These are phyloP conservation scores for Amitus sp. DNA, from an alignment of 2,888 invertebrate species.

Conservation along the genomic window DNA sequence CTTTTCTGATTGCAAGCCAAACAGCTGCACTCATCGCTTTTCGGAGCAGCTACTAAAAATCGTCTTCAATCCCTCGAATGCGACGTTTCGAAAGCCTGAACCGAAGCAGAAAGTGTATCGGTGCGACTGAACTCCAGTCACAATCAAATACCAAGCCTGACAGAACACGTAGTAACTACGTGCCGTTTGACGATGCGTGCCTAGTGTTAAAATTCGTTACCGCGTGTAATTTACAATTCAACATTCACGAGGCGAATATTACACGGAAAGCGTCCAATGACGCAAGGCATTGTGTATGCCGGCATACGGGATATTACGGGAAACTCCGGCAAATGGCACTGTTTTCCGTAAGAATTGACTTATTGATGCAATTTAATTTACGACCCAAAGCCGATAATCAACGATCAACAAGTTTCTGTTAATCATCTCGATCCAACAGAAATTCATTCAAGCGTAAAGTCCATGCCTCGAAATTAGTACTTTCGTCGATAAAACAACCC, in stretches of 20 bases:
- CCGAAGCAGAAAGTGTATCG: neutral
- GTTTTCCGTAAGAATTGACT: conserved; percentile 2
- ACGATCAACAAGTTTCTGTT: no score
- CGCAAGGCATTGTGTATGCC: conserved; percentile 1
- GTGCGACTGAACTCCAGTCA: conserved; percentile 2
- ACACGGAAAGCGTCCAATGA: conserved; percentile 8
- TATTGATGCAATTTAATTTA: neutral
- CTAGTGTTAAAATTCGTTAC: conserved; percentile 12
- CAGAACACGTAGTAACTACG: conserved; percentile 2
- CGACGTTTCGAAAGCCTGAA: neutral
- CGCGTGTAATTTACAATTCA: conserved; percentile 14
- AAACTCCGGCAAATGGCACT: neutral
- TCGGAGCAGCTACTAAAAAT: no score
- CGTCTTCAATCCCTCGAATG: no score
- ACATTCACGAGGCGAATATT: conserved; percentile 7
- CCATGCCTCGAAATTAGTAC: no score
- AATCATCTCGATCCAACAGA: no score
- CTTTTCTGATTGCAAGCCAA: no score
- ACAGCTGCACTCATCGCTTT: no score
- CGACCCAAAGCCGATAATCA: no score
- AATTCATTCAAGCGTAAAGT: no score
- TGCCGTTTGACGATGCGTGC: conserved; percentile 11
- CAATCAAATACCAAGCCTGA: conserved; percentile 7
- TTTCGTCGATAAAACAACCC: no score
- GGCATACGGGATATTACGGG: neutral